These are phyloP conservation scores for Lepilemur ruficaudatus DNA, from an alignment of 2,797 vertebrate species.

Conservation along the genomic window DNA sequence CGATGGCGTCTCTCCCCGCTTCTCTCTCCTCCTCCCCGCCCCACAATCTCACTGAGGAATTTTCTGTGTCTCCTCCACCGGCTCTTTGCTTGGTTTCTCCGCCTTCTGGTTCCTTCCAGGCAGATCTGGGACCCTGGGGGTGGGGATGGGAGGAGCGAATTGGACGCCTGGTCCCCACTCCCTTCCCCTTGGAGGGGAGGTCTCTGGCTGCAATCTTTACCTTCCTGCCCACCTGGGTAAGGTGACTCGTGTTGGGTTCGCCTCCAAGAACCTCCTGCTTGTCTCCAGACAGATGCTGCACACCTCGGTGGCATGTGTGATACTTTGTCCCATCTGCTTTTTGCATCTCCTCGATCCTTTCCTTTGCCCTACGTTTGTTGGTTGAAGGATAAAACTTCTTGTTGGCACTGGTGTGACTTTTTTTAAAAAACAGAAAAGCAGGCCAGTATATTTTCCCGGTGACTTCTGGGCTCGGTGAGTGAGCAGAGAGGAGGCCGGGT, in stretches of 20 bases:
- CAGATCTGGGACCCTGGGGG: neutral
- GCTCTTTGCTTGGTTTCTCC: neutral
- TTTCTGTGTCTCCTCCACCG: neutral
- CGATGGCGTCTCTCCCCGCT: accelerated
- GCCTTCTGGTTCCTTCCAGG: neutral
- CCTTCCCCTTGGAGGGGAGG: neutral
- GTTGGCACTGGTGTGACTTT: neutral
- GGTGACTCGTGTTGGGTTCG: neutral
- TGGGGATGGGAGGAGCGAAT: accelerated
- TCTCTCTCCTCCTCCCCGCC: accelerated
- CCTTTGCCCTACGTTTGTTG: neutral
- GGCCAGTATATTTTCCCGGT: neutral
- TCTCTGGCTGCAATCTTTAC: neutral
- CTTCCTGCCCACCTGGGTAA: too few relatives aligned
- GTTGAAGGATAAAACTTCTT: neutral
- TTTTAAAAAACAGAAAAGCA: neutral
- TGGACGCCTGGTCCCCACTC: accelerated
- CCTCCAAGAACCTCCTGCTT: neutral
- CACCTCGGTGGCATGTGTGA: neutral
- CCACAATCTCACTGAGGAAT: accelerated
- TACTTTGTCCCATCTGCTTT: neutral
- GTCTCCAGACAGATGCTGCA: neutral
- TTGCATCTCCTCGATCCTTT: neutral
- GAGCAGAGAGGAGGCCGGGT: neutral
- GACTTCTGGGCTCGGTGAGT: neutral